Evolutionary conservation across 2,797 vertebrate species (phyloP).

Genomic region (Pseudochaenichthys georgianus): DNA sequence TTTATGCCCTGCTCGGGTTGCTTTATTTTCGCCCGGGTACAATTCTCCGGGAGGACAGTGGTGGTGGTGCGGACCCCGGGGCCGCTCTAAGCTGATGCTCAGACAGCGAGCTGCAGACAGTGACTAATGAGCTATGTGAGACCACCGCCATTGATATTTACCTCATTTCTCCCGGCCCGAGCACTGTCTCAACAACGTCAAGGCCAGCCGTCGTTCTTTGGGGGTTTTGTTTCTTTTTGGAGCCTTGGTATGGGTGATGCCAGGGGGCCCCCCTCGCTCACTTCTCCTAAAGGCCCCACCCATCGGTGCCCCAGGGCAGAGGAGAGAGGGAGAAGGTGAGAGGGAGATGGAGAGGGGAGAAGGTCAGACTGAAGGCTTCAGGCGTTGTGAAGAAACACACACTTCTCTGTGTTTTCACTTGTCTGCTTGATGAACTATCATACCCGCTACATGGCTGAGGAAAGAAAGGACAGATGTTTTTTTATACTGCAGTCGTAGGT

Average conservation of each 20-base stretch:
- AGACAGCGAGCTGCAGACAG: slow-evolving; percentile 70
- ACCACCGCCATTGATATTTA: slow-evolving; percentile 84
- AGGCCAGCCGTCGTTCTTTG: slow-evolving; percentile 66
- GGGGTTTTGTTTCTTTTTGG: slow-evolving; percentile 56
- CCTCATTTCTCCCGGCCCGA: slow-evolving; percentile 75
- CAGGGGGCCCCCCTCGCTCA: slow-evolving; percentile 47
- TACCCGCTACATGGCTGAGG: slow-evolving; percentile 36
- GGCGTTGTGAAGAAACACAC: slow-evolving; percentile 68
- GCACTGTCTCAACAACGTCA: slow-evolving; percentile 72
- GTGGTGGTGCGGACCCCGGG: slow-evolving; percentile 62
- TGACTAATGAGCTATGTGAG: slow-evolving; percentile 84
- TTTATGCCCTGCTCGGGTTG: slow-evolving; percentile 84
- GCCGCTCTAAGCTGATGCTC: slow-evolving; percentile 73
- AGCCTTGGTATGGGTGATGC: slow-evolving; percentile 57
- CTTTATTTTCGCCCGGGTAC: slow-evolving; percentile 81
- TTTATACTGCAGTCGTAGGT: slow-evolving; percentile 24
- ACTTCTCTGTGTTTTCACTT: slow-evolving; percentile 80
- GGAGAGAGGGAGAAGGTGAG: slow-evolving; percentile 60
- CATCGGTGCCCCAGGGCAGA: slow-evolving; percentile 61
- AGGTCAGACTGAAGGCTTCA: slow-evolving; percentile 74
- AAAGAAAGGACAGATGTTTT: slow-evolving; percentile 14
- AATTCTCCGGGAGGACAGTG: slow-evolving; percentile 79
- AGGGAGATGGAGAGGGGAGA: slow-evolving; percentile 65
- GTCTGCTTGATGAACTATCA: slow-evolving; percentile 78
- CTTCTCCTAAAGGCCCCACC: slow-evolving; percentile 60